phyloP scores from a whole-genome alignment of 2,113 vertebrate species.

The Halcyon senegalensis region DNA sequence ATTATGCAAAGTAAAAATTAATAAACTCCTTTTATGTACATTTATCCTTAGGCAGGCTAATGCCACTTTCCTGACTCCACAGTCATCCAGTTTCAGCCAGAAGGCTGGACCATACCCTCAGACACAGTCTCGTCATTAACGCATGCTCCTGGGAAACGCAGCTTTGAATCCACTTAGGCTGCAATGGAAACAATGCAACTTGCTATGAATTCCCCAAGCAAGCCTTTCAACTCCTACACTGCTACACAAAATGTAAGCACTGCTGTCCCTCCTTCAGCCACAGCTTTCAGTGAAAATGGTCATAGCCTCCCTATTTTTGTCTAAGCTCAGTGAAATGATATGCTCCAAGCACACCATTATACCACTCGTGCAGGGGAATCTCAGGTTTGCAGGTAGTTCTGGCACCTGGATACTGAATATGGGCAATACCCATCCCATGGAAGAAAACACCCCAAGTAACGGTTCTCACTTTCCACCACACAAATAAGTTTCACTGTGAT shows the following conservation, averaged over 20 bases:
- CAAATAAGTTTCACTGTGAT: not conserved
- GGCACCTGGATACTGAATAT: not conserved
- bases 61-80: not conserved
- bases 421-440: not conserved
- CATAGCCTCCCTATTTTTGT: not conserved
- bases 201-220: not conserved
- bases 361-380: not conserved
- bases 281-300: not conserved
- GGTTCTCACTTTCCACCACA: not conserved
- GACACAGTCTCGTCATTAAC: not conserved
- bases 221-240: not conserved
- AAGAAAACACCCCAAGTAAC: not conserved
- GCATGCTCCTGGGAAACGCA: not conserved
- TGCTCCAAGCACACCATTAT: not conserved
- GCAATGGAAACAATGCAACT: not conserved
- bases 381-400: not conserved
- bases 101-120: not conserved
- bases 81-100: not conserved
- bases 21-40: not conserved
- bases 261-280: not conserved
- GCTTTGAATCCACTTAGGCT: not conserved
- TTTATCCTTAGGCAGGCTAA: not conserved
- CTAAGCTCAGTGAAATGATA: not conserved
- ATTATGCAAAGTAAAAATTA: not conserved
- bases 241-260: not conserved